phyloP scores from a whole-genome alignment of 2,113 vertebrate genomes.

The Carlito syrichta region DNA sequence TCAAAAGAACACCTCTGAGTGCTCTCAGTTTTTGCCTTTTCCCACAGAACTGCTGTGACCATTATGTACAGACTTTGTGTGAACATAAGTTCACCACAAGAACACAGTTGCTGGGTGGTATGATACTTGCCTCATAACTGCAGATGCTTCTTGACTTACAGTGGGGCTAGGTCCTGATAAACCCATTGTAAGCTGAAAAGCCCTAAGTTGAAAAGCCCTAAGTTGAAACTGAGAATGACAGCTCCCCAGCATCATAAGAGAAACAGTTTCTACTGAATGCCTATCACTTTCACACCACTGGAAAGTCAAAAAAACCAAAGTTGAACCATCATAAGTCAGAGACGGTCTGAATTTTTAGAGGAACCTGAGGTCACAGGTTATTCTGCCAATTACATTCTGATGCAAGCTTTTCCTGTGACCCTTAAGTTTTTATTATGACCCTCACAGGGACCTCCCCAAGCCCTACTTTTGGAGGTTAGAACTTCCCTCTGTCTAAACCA shows the following conservation, averaged over 20 bases:
- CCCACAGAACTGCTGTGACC: background rate
- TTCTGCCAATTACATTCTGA: background rate
- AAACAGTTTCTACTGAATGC: background rate
- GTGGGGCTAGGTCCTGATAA: background rate
- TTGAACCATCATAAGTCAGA: background rate
- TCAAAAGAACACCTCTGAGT: background rate
- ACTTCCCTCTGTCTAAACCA: background rate
- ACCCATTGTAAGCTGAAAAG: background rate
- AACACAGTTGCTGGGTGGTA: background rate
- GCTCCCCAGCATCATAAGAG: background rate
- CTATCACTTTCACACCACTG: background rate
- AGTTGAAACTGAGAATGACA: too few relatives aligned
- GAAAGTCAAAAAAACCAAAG: background rate
- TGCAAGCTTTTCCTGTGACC: background rate
- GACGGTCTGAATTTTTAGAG: background rate
- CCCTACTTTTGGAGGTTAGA: background rate
- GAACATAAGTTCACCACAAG: background rate
- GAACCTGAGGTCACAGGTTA: background rate
- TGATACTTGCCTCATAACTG: background rate
- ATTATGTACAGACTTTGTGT: background rate
- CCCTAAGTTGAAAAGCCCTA: too few relatives aligned
- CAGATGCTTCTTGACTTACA: background rate
- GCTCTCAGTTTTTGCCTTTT: background rate
- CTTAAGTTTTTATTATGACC: background rate
- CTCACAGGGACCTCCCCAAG: background rate